These are phyloP conservation scores for Phrynocephalus vlangalii DNA, from an alignment of 2,797 vertebrate species.

Conservation along the genomic window DNA sequence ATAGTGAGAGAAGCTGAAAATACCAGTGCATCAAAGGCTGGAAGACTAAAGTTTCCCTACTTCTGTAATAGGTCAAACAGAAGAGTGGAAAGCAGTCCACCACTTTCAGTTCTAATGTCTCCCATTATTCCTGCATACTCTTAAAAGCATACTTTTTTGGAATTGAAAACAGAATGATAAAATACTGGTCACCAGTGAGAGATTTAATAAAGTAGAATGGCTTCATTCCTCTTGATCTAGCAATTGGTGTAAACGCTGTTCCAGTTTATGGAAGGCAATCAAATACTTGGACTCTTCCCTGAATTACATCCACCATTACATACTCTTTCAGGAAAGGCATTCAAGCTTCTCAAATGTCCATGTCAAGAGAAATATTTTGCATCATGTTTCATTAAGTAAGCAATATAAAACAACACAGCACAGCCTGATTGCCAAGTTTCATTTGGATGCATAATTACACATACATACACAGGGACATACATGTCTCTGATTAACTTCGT, in stretches of 20 bases:
- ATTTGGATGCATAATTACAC: background rate
- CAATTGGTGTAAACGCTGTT: background rate
- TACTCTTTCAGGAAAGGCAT: slow-evolving; percentile 25
- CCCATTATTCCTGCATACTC: background rate
- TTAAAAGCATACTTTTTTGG: background rate
- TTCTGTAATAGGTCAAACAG: background rate
- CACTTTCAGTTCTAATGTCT: slow-evolving; percentile 11
- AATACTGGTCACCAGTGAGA: background rate
- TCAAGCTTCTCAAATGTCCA: slow-evolving; percentile 44
- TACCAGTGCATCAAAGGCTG: background rate
- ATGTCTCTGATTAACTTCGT: background rate
- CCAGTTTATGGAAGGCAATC: background rate
- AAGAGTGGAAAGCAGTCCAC: background rate
- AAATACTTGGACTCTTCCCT: slow-evolving; percentile 13
- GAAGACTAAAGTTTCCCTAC: background rate
- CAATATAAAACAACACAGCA: slow-evolving; percentile 29
- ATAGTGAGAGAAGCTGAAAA: background rate
- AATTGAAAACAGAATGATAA: background rate
- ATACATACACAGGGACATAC: background rate
- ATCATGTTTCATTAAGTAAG: slow-evolving; percentile 22
- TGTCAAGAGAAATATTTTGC: slow-evolving; percentile 20
- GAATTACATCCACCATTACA: slow-evolving; percentile 18
- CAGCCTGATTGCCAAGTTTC: accelerated
- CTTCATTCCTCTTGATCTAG: background rate
- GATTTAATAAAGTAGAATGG: background rate